Evolutionary conservation across 2,888 invertebrate genomes (phyloP).

Genomic region (Limnephilus rhombicus): DNA sequence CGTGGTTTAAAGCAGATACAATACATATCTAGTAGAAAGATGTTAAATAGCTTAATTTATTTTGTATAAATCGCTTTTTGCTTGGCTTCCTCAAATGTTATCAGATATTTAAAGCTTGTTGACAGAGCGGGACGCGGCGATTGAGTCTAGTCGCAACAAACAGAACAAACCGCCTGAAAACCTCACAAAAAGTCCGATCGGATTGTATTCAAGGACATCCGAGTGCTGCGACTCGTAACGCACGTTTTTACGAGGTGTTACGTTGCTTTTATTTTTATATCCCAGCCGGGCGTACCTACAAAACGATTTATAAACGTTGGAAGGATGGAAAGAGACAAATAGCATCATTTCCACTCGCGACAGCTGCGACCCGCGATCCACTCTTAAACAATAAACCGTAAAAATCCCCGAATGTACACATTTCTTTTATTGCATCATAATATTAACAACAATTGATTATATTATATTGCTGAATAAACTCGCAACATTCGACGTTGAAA

Average conservation of each 20-base stretch:
- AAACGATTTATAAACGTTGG: constrained; percentile 59
- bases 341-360: constrained; percentile 49
- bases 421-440: constrained; percentile 19
- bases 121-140: neutral
- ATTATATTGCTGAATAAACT: constrained; percentile 2
- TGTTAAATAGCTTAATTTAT: neutral
- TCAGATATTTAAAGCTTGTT: neutral
- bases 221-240: neutral
- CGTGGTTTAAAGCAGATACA: neutral
- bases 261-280: constrained; percentile 17
- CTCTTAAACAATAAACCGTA: constrained; percentile 41
- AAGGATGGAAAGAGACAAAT: constrained; percentile 55
- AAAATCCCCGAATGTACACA: neutral
- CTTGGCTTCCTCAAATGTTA: neutral
- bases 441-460: constrained; percentile 4
- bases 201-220: neutral
- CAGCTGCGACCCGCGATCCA: constrained; percentile 53
- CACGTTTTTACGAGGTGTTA: constrained; percentile 24
- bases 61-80: neutral
- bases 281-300: constrained; percentile 39
- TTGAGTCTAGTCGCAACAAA: constrained; percentile 12
- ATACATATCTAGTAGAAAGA: neutral
- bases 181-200: neutral
- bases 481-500: neutral
- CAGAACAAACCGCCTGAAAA: constrained; percentile 5